Evolutionary conservation across 2,888 invertebrate species (phyloP), one percentile per base, ranked within the genome.

Genomic region (Lysandra bellargus): DNA sequence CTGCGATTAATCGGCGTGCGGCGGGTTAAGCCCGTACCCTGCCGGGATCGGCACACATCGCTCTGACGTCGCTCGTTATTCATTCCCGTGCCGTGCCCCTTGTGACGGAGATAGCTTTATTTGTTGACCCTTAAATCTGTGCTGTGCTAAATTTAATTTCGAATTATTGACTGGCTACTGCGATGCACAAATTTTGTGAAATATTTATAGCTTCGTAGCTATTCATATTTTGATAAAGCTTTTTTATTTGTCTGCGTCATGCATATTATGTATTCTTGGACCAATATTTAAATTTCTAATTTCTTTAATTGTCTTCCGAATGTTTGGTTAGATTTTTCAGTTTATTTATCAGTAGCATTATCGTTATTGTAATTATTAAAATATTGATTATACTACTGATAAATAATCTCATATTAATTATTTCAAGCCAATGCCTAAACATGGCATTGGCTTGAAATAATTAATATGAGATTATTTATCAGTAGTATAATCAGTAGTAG

Each of bases 61-160:
- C 86, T 86, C 85, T 95, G 95, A 95, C 94, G 90, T 85, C 88
- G 88, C 85, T 91, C 94, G 94, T 95, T 93, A 94, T 89, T 95
- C 95, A 94, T 92, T 87, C 90, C 86, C 83, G 86, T 87, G 83
- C 90, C 92, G 86, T 87, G 84, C 90, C 92, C 91, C 89, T 88
- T 87, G 87, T 87, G 84, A 85, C 85, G 84, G 84, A 86, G 89
- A 90, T 91, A 90, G 86, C 88, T 87, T 85, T 90, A 90, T 90
- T 90, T 90, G 87, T 85, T 88, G 85, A 88, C 87, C 88, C 88
- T 89, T 86, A 82, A 86, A 85, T 86, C 81, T 80, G 79, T 81
- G 84, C 78, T 85, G 88, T 85, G 78, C 23, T 40, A 40, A 78
- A 78, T 78, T 78, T 23, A 44, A 78, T 75, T 75, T 75, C 23